Percentiles rank a stretch among this genome's conserved stretches.
Evolutionary conservation across 2,113 vertebrate species (phyloP).

Genomic region (Ochotona curzoniae): DNA sequence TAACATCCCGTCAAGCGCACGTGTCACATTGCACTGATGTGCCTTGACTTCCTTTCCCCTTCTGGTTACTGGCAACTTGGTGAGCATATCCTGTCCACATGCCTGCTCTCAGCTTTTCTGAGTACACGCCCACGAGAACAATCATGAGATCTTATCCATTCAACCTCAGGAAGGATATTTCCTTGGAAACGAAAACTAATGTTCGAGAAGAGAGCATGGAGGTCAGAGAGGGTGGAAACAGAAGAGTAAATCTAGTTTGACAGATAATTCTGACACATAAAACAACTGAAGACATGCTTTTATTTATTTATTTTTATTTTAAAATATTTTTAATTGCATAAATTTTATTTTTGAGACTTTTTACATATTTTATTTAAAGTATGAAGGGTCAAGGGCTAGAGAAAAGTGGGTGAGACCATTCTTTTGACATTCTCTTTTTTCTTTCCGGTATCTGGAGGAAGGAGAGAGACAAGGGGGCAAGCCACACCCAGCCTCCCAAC

Average conservation of each 20-base stretch:
- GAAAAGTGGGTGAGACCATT: too few relatives aligned
- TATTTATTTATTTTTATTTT: not conserved
- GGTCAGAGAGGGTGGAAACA: slow-evolving; percentile 92
- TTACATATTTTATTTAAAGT: too few relatives aligned
- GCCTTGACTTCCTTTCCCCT: not conserved
- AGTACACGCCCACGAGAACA: not conserved
- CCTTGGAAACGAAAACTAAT: slow-evolving; percentile 94
- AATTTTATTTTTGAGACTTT: too few relatives aligned
- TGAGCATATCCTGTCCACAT: too few relatives aligned
- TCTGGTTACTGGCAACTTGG: not conserved
- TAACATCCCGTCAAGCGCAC: not conserved
- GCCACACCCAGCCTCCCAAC: too few relatives aligned
- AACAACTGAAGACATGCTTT: not conserved
- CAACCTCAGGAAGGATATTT: slow-evolving; percentile 95
- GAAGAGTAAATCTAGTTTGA: slow-evolving; percentile 89
- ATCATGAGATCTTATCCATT: slow-evolving; percentile 84
- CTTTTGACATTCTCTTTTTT: too few relatives aligned
- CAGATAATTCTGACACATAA: slow-evolving; percentile 91
- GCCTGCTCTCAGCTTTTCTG: not conserved
- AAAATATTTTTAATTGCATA: too few relatives aligned
- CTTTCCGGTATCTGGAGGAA: too few relatives aligned
- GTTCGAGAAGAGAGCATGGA: slow-evolving; percentile 90
- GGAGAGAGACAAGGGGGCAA: too few relatives aligned
- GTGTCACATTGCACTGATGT: too few relatives aligned
- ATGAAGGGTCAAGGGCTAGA: too few relatives aligned